Evolutionary conservation across 2,888 invertebrate species (phyloP), one percentile per base, ranked within the genome.

Genomic region (Phragmatobia fuliginosa): DNA sequence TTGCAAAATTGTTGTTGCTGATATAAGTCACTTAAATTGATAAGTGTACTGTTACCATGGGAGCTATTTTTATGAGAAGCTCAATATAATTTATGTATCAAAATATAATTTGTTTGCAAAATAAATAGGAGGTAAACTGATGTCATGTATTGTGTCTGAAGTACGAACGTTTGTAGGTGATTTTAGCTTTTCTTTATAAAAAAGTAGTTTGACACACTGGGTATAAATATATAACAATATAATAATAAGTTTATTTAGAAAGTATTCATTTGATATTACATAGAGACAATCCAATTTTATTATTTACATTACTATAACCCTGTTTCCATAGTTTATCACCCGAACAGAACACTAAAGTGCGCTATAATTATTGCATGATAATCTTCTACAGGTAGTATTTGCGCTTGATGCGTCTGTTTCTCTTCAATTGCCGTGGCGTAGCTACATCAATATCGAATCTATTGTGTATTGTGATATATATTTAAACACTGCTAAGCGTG

Each of bases 291-390:
- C n/a, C n/a, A n/a, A n/a, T 21, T 45, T 25, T 52, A 25, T 52
- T 11, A n/a, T n/a, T 25, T 52, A 45, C 16, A 45, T 45, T 21
- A 60, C 11, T 31, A 18, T 59, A 11, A n/a, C 67, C 76, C 83
- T 74, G 6, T 65, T 74, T 91, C 91, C 87, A 86, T 69, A 79
- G 60, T 71, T 63, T n/a, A 18, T 11, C n/a, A 85, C 75, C 75
- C 62, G 86, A 90, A 87, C 88, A 84, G 87, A 91, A 89, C 87
- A 85, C 83, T 79, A 81, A 79, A 88, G 89, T 86, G 88, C 82
- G 87, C 89, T 88, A 86, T 91, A 92, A 93, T 93, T 90, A 92
- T 92, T 92, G 91, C 90, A 91, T 90, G 92, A 93, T 92, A 91
- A 88, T 87, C 89, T 91, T 90, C 87, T 84, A 83, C 88, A 91